Percentiles rank a stretch among this genome's conserved stretches.
phyloP scores from a whole-genome alignment of 2,888 invertebrate genomes.

The Pedicia rivosa region DNA sequence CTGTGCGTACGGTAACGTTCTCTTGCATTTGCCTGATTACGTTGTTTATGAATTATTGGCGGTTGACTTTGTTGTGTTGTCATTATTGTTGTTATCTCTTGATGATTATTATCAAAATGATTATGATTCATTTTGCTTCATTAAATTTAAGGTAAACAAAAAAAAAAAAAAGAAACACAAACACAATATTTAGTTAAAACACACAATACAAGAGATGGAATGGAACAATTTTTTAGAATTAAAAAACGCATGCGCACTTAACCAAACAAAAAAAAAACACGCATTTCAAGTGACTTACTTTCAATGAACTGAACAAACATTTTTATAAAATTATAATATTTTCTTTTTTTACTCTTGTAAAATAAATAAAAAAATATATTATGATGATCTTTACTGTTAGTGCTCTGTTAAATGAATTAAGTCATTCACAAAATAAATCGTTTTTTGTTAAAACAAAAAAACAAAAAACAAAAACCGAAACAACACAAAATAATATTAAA shows the following conservation, averaged over 20 bases:
- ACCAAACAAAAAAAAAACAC: no score
- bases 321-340: background rate
- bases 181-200: no score
- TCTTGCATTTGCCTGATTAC: conserved; percentile 66
- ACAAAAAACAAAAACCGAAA: background rate
- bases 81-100: background rate
- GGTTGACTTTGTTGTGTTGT: no score
- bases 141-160: no score
- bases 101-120: background rate
- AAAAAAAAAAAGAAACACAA: no score
- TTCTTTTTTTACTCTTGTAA: background rate
- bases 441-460: background rate
- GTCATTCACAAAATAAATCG: conserved; percentile 6
- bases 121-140: no score
- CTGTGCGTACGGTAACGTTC: conserved; percentile 71
- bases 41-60: conserved; percentile 36
- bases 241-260: no score
- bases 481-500: background rate
- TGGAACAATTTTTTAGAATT: no score
- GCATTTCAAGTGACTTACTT: no score
- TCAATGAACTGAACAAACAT: no score
- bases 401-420: conserved; percentile 7
- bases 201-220: no score
- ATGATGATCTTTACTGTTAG: background rate
- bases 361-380: background rate